Base-by-base conservation (phyloP, 2,113 vertebrate species). In the Felis chaus region DNA sequence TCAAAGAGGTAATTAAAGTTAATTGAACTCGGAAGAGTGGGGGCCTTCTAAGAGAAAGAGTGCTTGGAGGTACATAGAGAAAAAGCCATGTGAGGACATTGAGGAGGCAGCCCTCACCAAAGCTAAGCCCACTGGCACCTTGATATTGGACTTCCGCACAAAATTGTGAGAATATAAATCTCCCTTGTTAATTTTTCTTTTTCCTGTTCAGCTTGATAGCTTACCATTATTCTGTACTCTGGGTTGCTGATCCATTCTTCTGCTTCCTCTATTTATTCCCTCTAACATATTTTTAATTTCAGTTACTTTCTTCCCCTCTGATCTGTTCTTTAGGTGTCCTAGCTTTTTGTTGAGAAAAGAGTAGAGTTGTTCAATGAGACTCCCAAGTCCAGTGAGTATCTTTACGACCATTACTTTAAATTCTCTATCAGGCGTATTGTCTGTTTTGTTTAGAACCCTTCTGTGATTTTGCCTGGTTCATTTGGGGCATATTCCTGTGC, bases 31-130 rank as follows among this genome's bases (percentile, higher is more conserved):
- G 27, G 36, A 39, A 48, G 12, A 11, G 13, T 15, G 4, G 25
- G 7, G 1, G 0, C 2, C 65, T 68, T 12, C 5, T 74, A 79
- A 79, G 8, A 50, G 39, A 21, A 91, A 63, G 27, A 87, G 33
- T 4, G 0, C n/a, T 4, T 10, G 29, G n/a, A 4, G 3, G 8
- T 31, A 7, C n/a, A 25, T 7, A n/a, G 5, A 81, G 4, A 27
- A 45, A 82, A 36, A 41, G 21, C 2, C 45, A 25, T 1, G 45
- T 27, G 45, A 55, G 12, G 16, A 31, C 36, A 73, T 8, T 23
- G 36, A 73, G 71, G 39, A 23, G 36, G 6, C 21, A 73, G 36
- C 12, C 21, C 21, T 73, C 36, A 41, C 23, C 23, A 41, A 74
- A 74, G 27, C 23, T 41, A 74, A 74, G 71, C 12, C 12, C 6